Evolutionary conservation across 2,797 vertebrate genomes (phyloP), one percentile per base, ranked within the genome.

Genomic region (Mionectes olivaceus): DNA sequence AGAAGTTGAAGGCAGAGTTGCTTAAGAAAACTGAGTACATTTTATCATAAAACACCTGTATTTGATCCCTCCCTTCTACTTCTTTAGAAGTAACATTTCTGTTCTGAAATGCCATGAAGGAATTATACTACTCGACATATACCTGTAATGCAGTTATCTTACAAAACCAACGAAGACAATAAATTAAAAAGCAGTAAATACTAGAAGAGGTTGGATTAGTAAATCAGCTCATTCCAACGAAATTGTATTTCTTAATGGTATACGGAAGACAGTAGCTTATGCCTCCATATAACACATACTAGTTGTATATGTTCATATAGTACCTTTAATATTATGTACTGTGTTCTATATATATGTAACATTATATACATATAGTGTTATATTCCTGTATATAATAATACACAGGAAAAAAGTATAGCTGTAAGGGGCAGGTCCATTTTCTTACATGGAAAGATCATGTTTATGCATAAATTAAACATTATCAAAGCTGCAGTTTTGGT

Each of bases 31-130:
- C 14, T 55, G 46, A 95, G 21, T 56, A 71, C 23, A 85, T 93
- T 76, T 96, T 97, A 78, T 78, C 85, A n/a, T 81, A 92, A 96
- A 90, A 46, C 50, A 30, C 21, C 73, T 64, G 11, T 79, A 89
- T 94, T 94, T 87, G 41, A 55, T 68, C 30, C 35, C 33, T 65
- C 65, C 5, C 21, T 14, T 74, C 64, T 23, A 32, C 32, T 33
- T 61, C 19, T 52, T 87, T 41, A 71, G 60, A 89, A 91, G 71
- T 13, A 81, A 33, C 33, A 63, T 23, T 85, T 81, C 35, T 33
- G 11, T 63, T 87, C 41, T 76, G 64, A 85, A 88, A 70, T 73
- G 56, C 17, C 27, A 13, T 24, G 35, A 83, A 86, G 50, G 27
- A 68, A 9, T 87, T 85, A 8, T 7, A 56, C 22, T 79, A 7